Base-by-base conservation (phyloP, 2,113 vertebrate genomes). In the Bubo bubo region DNA sequence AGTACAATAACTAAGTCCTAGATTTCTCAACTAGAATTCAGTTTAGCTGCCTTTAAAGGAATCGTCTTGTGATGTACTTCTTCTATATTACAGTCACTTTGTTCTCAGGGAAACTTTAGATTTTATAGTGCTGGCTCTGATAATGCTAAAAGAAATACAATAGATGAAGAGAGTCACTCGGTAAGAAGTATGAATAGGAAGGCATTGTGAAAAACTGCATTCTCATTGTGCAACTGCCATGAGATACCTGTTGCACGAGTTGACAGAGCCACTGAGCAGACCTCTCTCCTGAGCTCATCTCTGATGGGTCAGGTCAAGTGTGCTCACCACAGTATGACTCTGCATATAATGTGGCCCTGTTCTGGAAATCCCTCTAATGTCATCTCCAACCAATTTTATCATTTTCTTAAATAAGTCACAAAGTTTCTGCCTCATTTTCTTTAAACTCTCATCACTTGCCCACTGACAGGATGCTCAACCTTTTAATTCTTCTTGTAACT, bases 391-490 rank as follows among this genome's bases (percentile, higher is more conserved):
- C 9, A 77, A 34, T 63, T 59, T 72, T 84, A 23, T 39, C 13
- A 56, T 30, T 67, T 64, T 55, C 58, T 64, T 60, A 63, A 59
- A 74, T 80, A 79, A 62, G 30, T 63, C 16, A 60, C 6, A 34
- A 75, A 64, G 3, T 64, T 88, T 50, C 62, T 86, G 9, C 9
- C 64, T 14, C 4, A 22, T 89, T 96, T 90, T 52, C 17, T 39
- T 75, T 75, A 28, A 63, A 53, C 30, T 89, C 18, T 58, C 16
- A 30, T 45, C 23, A 73, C 37, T 64, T 91, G 4, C 11, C 13
- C 9, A 13, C 35, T 43, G 9, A 43, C 28, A 41, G 4, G 21
- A 52, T 34, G 32, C 5, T 62, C 1, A 2, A 10, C 5, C 3
- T 72, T 87, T 82, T 49, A 79, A 49, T 79, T 63, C 15, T 58